Percentiles rank a stretch among this genome's conserved stretches.
Evolutionary conservation across 2,797 vertebrate species (phyloP).

Genomic region (Amblyraja radiata): DNA sequence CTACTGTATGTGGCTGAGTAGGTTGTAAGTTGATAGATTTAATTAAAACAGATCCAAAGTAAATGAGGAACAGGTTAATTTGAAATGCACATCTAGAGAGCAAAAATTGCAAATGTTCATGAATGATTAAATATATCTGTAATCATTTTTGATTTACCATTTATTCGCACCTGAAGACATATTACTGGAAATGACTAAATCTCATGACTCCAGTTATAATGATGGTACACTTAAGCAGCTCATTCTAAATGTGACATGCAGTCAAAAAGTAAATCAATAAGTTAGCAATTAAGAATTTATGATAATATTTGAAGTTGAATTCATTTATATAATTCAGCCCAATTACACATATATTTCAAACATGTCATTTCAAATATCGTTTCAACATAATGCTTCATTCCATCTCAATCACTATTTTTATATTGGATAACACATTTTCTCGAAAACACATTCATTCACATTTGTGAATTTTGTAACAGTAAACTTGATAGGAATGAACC

Average conservation of each 20-base stretch:
- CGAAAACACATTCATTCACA: background rate
- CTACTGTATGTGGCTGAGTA: background rate
- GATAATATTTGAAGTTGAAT: slow-evolving; percentile 13
- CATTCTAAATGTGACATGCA: background rate
- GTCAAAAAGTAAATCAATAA: slow-evolving; percentile 7
- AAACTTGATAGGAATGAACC: slow-evolving; percentile 49
- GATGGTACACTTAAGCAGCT: background rate
- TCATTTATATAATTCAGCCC: background rate
- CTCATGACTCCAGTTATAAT: background rate
- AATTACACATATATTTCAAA: background rate
- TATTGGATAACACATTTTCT: background rate
- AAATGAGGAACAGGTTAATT: background rate
- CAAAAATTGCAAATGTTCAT: slow-evolving; percentile 10
- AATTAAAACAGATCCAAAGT: background rate
- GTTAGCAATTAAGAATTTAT: background rate
- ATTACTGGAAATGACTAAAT: background rate
- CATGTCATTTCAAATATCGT: background rate
- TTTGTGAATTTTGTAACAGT: slow-evolving; percentile 45
- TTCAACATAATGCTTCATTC: background rate
- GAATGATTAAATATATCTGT: background rate
- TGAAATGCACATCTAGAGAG: background rate
- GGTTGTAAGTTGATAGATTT: background rate
- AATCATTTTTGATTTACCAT: background rate
- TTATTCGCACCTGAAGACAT: background rate
- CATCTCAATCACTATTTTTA: background rate